These are phyloP conservation scores for Rallus crepitans DNA, from an alignment of 2,797 vertebrate genomes.

Conservation along the genomic window DNA sequence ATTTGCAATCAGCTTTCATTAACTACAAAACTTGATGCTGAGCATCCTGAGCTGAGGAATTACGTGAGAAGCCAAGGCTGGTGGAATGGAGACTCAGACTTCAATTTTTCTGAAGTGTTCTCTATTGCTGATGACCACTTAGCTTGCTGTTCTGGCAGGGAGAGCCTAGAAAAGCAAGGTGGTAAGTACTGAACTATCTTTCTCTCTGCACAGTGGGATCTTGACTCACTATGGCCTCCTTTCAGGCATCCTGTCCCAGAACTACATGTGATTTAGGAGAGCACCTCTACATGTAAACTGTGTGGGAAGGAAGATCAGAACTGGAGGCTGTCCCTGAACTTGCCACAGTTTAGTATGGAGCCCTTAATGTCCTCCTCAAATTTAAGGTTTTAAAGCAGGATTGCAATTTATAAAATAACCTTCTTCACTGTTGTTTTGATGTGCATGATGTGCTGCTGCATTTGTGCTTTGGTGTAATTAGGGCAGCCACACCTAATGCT, in stretches of 20 bases:
- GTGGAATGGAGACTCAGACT: conserved; percentile 81
- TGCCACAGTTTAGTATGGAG: background rate
- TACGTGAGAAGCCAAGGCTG: conserved; percentile 83
- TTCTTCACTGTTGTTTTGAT: background rate
- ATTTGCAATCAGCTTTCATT: conserved; percentile 82
- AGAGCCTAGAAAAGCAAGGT: conserved; percentile 78
- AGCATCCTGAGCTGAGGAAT: conserved; percentile 80
- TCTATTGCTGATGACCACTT: conserved; percentile 72
- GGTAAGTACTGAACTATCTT: conserved; percentile 63
- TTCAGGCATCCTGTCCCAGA: background rate
- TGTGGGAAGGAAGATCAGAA: background rate
- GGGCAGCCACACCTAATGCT: background rate
- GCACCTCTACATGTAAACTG: background rate
- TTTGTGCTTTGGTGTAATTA: background rate
- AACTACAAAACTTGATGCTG: conserved; percentile 81
- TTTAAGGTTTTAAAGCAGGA: background rate
- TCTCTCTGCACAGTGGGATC: background rate
- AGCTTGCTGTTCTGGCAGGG: conserved; percentile 73
- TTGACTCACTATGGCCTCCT: background rate
- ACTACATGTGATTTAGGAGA: background rate
- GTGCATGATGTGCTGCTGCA: background rate
- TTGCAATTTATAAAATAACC: background rate
- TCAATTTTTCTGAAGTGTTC: conserved; percentile 84
- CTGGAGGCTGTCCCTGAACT: background rate
- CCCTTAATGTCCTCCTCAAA: background rate